Evolutionary conservation across 1,140 invertebrate genomes (phyloP), one percentile per base, ranked within the genome.

Genomic region (Luehdorfia chinensis): DNA sequence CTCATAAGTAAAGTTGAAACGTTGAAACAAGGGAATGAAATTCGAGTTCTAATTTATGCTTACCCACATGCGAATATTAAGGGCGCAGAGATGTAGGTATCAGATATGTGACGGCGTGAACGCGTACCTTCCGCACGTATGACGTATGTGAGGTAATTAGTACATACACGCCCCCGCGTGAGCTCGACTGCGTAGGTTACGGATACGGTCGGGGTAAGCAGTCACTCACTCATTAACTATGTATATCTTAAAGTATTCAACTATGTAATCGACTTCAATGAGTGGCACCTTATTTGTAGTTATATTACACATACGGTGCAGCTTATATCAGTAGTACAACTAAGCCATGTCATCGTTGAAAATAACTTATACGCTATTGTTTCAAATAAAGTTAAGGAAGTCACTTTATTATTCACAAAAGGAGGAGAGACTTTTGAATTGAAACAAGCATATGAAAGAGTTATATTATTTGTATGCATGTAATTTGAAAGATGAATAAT

Each of bases 21-120:
- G 71, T 76, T 76, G 59, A 64, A 71, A 76, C 68, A 75, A 57
- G 67, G 66, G 62, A 75, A 75, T 78, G 66, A 77, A 80, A 81
- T 73, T 73, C 52, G 55, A 68, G 65, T 76, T 71, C 49, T 75
- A 79, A 79, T 83, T 78, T 73, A 76, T 76, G 67, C 60, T 66
- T 61, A 67, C 66, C 63, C 56, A 66, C 59, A 70, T 48, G 59
- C 62, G 55, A 58, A 61, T 71, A 71, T 71, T 68, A 73, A 58
- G 66, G 64, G 53, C 54, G 47, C 44, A 41, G 43, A 67, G 62
- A 66, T 71, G 64, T 59, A 59, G 55, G 56, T 34, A 59, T 44
- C 34, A 67, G 68, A 66, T 72, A 66, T 65, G 56, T 62, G 59
- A 59, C 52, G 59, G 54, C 47, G 54, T 34, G 57, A 64, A 60